Evolutionary conservation across 2,113 vertebrate species (phyloP), one percentile per base, ranked within the genome.

Genomic region (Ailurus styani): DNA sequence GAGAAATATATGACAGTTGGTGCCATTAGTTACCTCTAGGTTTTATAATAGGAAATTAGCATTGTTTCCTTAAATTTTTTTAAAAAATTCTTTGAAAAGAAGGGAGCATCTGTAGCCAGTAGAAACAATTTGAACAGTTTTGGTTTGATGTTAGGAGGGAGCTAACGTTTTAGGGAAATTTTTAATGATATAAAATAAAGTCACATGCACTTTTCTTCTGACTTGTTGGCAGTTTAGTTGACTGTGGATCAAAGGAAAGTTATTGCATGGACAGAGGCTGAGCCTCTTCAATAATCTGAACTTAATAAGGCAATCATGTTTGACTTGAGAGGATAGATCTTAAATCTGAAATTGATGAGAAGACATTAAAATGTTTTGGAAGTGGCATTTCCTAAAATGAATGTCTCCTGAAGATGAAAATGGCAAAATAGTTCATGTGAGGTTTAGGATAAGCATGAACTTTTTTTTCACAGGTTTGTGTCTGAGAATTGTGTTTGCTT

Each of bases 151-250:
- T 70, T 89, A 82, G 37, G 52, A 91, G 15, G 42, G 25, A 25
- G 14, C 37, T 55, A 86, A 66, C 87, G 7, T 89, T 92, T 91
- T 90, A 86, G 12, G 64, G 47, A 94, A 5, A 1, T 50, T 92
- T 93, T 87, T 94, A 87, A 40, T 95, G 78, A 77, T 73, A 78
- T 54, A 60, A 88, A 92, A 73, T 13, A 78, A 94, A 88, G 57
- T 85, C 34, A 87, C 25, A n/a, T 47, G 8, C 17, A 66, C 20
- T 87, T 96, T 93, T 77, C 7, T 23, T 78, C 23, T 95, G n/a
- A 79, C 27, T 95, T 94, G 14, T 8, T 93, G 42, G 7, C 50
- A 88, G 84, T 97, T 97, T 75, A 87, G 18, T 90, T 50, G 66
- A 54, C 27, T 31, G 7, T 73, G 11, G 10, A 9, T 97, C 25